A percentile compares a stretch with the other conserved stretches of the same genome.
Evolutionary conservation across 2,113 vertebrate genomes (phyloP).

Genomic region (Nesospiza acunhae): DNA sequence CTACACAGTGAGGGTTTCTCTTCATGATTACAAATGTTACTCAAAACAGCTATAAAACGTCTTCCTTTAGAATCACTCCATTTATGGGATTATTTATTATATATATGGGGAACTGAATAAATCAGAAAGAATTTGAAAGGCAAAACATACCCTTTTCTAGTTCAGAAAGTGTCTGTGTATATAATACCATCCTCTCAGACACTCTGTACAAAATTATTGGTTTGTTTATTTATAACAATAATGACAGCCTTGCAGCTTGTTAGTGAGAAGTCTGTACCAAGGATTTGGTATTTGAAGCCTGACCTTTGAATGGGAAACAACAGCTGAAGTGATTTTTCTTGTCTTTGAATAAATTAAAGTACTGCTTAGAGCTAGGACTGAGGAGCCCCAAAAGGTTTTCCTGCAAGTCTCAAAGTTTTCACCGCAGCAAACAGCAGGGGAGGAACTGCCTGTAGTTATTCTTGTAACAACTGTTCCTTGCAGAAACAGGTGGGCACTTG

Average conservation of each 20-base stretch:
- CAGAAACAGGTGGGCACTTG: not conserved
- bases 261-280: not conserved
- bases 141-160: not conserved
- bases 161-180: not conserved
- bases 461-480: accelerated
- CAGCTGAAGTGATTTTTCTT: not conserved
- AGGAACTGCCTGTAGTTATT: not conserved
- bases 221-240: not conserved
- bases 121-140: not conserved
- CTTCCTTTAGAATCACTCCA: not conserved
- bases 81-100: not conserved
- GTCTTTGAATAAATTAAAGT: not conserved
- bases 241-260: conserved; percentile 4
- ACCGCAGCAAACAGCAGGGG: accelerated
- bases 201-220: not conserved
- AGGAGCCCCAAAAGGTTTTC: not conserved
- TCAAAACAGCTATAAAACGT: not conserved
- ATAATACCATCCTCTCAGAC: not conserved
- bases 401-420: not conserved
- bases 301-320: conserved; percentile 45
- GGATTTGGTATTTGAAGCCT: conserved; percentile 28
- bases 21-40: not conserved
- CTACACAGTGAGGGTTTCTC: not conserved
- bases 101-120: not conserved
- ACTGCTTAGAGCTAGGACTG: not conserved